Conservation (phyloP, 2,888 invertebrate species). For the Aleiodes testaceus region DNA sequence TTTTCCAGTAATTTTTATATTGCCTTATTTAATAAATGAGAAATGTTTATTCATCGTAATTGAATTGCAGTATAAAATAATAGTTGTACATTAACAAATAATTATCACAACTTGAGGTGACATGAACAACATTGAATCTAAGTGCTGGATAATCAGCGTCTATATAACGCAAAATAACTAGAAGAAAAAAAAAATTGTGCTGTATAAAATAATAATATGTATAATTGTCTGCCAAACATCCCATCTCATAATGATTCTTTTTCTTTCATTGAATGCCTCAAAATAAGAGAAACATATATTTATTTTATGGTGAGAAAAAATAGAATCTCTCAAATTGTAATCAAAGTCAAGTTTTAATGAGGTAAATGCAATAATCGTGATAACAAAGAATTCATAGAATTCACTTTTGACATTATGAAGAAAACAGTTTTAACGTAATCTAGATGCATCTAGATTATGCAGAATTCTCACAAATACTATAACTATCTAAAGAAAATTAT, state of each 20-base stretch:
- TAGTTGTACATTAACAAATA: neutral
- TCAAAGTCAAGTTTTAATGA: neutral
- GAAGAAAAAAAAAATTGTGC: neutral
- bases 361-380: neutral
- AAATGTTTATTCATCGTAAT: slow-evolving; percentile 6
- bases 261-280: neutral
- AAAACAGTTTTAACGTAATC: too few species aligned
- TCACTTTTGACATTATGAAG: too few species aligned
- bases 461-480: too few species aligned
- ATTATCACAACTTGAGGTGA: neutral
- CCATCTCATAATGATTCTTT: neutral
- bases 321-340: slow-evolving; percentile 4
- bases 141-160: slow-evolving; percentile 4
- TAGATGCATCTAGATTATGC: too few species aligned
- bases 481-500: slow-evolving; percentile 16
- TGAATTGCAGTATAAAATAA: neutral
- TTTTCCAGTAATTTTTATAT: slow-evolving; percentile 36
- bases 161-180: neutral
- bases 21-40: slow-evolving; percentile 40
- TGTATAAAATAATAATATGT: slow-evolving; percentile 1
- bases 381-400: too few species aligned
- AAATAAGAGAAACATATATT: neutral
- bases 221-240: slow-evolving; percentile 11
- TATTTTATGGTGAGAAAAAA: slow-evolving; percentile 6
- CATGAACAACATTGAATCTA: slow-evolving; percentile 15